Conservation (phyloP, 2,797 vertebrate species). For the Argentina silus region DNA sequence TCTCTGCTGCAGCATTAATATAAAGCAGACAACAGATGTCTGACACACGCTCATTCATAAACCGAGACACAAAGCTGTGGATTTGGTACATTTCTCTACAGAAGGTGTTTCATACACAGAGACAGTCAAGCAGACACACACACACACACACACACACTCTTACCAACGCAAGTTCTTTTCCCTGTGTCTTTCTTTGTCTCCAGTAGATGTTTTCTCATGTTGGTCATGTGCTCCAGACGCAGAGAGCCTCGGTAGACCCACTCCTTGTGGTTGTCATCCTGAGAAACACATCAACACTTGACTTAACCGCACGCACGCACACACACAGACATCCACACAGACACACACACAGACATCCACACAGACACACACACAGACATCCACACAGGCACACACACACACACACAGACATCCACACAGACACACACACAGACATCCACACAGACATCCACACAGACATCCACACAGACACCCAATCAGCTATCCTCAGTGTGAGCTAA, state of each 20-base stretch:
- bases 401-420: too few relatives aligned
- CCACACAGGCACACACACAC: too few relatives aligned
- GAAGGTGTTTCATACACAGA: neutral
- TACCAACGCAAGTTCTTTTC: too few relatives aligned
- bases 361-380: too few relatives aligned
- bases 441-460: too few relatives aligned
- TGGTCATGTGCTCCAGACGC: constrained; percentile 83
- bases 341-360: too few relatives aligned
- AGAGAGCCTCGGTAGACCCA: constrained; percentile 91
- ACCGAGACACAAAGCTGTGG: neutral
- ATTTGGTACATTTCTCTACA: neutral
- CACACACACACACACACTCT: neutral
- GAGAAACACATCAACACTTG: constrained; percentile 5
- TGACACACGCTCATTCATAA: neutral
- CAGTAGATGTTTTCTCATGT: constrained; percentile 76
- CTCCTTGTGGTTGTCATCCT: constrained; percentile 84
- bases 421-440: too few relatives aligned
- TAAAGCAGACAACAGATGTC: neutral
- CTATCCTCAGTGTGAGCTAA: neutral
- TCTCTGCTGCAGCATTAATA: too few relatives aligned
- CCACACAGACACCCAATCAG: too few relatives aligned
- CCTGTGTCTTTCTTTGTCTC: neutral
- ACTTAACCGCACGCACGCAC: neutral
- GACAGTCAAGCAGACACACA: neutral
- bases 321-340: constrained; percentile 12